Evolutionary conservation across 2,113 vertebrate genomes (phyloP), one percentile per base, ranked within the genome.

Genomic region (Macheiramphus alcinus): DNA sequence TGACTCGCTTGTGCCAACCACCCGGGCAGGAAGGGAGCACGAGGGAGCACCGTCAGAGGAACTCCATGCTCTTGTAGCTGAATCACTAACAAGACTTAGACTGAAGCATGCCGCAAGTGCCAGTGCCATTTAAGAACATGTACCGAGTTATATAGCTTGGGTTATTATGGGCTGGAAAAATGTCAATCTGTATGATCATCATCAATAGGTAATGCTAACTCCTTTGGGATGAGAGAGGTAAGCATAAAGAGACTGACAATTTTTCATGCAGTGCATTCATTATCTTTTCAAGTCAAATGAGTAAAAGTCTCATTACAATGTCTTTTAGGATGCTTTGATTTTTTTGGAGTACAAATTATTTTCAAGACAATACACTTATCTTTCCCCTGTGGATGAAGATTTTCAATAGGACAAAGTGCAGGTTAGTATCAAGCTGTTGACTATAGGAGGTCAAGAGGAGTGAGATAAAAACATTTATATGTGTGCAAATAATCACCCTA

Each of bases 141-240:
- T 12, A 56, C 14, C 22, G 23, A 82, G 29, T 50, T 92, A 34
- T 3, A 32, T 0, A 42, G 29, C 15, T 66, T 40, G n/a, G 12
- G 21, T 50, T 83, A 48, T 8, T 21, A 42, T 6, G 48, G 59
- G 27, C 36, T 89, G 63, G 63, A 66, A 91, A 76, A 61, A 52
- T 3, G 7, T 43, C 17, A 62, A 34, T 50, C n/a, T 67, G 29
- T 31, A 38, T 0, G 0, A 73, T 29, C 26, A 34, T 34, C 40
- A 81, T 13, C 4, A 2, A 38, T 10, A 87, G 25, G 13, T 66
- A 58, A 83, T 19, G 40, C 17, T 71, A 47, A 67, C 13, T 59
- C n/a, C 38, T 59, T 43, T 34, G 50, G n/a, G 53, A 62, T 36
- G 13, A 78, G 45, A 80, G 26, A 71, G 15, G 3, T 26, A 82